Conservation (phyloP, 2,113 vertebrate species). For the Centropristis striata region DNA sequence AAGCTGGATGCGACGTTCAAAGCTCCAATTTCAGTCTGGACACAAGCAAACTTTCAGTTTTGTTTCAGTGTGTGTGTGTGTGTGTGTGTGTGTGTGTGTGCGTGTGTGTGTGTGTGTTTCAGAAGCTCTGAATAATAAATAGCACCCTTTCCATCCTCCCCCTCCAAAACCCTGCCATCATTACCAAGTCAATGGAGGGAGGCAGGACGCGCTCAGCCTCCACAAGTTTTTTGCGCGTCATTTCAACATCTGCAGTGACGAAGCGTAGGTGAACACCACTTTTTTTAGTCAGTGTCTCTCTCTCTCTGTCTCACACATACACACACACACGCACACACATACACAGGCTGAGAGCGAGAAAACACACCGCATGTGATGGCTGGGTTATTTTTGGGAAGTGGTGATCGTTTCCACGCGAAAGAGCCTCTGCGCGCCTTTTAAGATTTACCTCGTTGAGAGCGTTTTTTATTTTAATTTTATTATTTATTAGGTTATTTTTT, state of each 20-base stretch:
- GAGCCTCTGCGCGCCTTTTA: slow-evolving; percentile 26
- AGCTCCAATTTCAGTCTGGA: background rate
- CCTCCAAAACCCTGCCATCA: slow-evolving; percentile 37
- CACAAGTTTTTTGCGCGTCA: slow-evolving; percentile 13
- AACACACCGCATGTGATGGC: slow-evolving; percentile 32
- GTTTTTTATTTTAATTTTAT: slow-evolving; percentile 6
- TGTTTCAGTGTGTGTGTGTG: background rate
- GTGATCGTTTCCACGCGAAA: slow-evolving; percentile 23
- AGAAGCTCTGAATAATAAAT: slow-evolving; percentile 47
- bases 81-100: background rate
- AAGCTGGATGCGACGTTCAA: background rate
- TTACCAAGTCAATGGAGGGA: slow-evolving; percentile 72
- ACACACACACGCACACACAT: background rate
- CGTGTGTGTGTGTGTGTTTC: background rate
- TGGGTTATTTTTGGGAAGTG: slow-evolving; percentile 1
- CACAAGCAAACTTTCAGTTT: background rate
- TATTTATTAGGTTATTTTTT: background rate
- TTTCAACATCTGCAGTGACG: slow-evolving; percentile 65
- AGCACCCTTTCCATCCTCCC: slow-evolving; percentile 12
- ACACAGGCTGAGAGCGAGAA: background rate
- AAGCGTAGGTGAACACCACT: slow-evolving; percentile 43
- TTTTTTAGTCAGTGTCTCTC: slow-evolving; percentile 28
- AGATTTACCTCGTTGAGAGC: background rate
- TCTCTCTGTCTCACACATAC: too few relatives aligned
- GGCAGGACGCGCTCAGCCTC: slow-evolving; percentile 43